Evolutionary conservation across 2,888 invertebrate genomes (phyloP).

Genomic region (Eupithecia pulchellata): DNA sequence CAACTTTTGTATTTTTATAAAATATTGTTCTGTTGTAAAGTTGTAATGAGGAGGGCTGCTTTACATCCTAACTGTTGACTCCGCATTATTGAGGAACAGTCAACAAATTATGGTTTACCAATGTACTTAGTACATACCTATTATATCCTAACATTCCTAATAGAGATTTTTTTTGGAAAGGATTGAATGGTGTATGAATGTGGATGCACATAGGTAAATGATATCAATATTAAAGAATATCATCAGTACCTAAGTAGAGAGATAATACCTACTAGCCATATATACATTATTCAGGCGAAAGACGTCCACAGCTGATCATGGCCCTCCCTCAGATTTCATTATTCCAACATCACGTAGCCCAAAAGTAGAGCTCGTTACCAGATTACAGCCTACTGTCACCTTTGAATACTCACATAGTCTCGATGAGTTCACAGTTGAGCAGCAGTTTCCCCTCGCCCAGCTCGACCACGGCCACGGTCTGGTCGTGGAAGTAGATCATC

Average conservation of each 20-base stretch:
- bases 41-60: no score
- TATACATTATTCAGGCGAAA: background rate
- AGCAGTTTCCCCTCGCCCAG: slow-evolving; percentile 89
- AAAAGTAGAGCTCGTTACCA: background rate
- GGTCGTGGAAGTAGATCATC: slow-evolving; percentile 92
- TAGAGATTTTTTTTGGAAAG: background rate
- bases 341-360: background rate
- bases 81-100: background rate
- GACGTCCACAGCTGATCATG: background rate
- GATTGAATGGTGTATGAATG: background rate
- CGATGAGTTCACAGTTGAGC: slow-evolving; percentile 92
- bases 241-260: background rate
- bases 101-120: background rate
- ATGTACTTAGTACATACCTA: background rate
- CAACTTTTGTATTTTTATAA: no score
- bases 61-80: no score
- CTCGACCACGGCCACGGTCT: slow-evolving; percentile 93
- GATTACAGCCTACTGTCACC: background rate
- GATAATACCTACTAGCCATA: no score
- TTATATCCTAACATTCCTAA: no score
- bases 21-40: no score
- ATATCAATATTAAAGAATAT: background rate
- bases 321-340: background rate
- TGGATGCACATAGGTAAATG: background rate
- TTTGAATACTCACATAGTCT: slow-evolving; percentile 92